Evolutionary conservation across 2,888 invertebrate genomes (phyloP), one percentile per base, ranked within the genome.

Genomic region (Caenorhabditis uteleia): DNA sequence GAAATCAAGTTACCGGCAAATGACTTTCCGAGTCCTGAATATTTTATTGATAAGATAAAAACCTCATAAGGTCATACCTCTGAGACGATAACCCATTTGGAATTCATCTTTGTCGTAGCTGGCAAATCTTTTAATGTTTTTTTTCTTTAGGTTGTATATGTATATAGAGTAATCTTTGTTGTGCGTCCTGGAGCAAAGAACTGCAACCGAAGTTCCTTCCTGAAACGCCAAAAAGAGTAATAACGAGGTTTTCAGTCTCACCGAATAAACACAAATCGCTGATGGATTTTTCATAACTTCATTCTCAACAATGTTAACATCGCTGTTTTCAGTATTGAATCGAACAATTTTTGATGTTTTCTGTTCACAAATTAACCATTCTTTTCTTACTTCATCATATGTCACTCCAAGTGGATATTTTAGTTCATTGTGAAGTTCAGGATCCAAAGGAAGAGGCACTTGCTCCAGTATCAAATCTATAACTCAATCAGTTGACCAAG

Each of bases 1-100:
- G 58, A 58, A 0, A 58, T 14, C 3, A 58, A 4, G 16, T 58
- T 58, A 5, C 36, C 20, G 10, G 7, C 45, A 14, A 34, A 10
- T 4, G 58, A 58, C 26, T 51, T 58, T 2, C 51, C 58, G 8
- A 58, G 31, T 29, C 58, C 58, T 18, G 33, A 58, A 7, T n/a
- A 51, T 33, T 10, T 8, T 3, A 5, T 40, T 46, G 16, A 58
- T 51, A 12, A 42, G 27, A 21, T 51, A 58, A 2, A 40, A 47
- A 2, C 21, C 27, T 0, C 49, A 29, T n/a, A n/a, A n/a, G n/a
- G n/a, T n/a, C n/a, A n/a, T n/a, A n/a, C n/a, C n/a, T n/a, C n/a
- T n/a, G n/a, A n/a, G n/a, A n/a, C n/a, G n/a, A 1, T n/a, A n/a
- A n/a, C n/a, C n/a, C n/a, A n/a, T n/a, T n/a, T n/a, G n/a, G n/a